A percentile compares a stretch with the other conserved stretches of the same genome.
Evolutionary conservation across 2,888 invertebrate genomes (phyloP).

Genomic region (Andrena minutula): DNA sequence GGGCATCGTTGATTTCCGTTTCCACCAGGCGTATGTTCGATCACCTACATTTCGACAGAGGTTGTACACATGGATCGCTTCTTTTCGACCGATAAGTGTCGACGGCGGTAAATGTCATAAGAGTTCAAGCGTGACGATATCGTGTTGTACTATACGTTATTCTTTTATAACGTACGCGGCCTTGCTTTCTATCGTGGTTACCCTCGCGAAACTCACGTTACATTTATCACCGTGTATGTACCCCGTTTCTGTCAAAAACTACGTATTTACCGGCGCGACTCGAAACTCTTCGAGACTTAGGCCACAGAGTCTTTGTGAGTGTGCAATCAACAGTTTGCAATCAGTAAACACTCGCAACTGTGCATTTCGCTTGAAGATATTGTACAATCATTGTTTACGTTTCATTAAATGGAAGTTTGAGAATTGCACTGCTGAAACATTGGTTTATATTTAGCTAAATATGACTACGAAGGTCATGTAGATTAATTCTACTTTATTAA

Average conservation of each 20-base stretch:
- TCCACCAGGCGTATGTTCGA: neutral
- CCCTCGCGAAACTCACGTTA: neutral
- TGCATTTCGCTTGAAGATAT: no score
- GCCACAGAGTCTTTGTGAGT: no score
- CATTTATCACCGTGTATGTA: neutral
- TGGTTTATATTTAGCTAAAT: no score
- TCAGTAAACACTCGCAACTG: no score
- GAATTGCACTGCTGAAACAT: no score
- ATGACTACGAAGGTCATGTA: neutral
- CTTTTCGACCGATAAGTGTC: constrained; percentile 9
- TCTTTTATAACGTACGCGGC: neutral
- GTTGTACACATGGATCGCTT: constrained; percentile 25
- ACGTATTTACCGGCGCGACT: no score
- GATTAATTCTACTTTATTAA: neutral
- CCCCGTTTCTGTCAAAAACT: neutral
- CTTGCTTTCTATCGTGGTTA: constrained; percentile 8
- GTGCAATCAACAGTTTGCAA: no score
- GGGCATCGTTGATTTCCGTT: constrained; percentile 15
- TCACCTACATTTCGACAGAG: constrained; percentile 43
- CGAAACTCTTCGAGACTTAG: no score
- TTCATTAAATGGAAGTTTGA: neutral
- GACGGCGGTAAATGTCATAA: neutral
- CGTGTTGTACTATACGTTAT: constrained; percentile 7
- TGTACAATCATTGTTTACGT: no score
- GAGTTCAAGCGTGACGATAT: constrained; percentile 27